Conservation (phyloP, 2,113 vertebrate genomes). For the Brachirus orientalis region DNA sequence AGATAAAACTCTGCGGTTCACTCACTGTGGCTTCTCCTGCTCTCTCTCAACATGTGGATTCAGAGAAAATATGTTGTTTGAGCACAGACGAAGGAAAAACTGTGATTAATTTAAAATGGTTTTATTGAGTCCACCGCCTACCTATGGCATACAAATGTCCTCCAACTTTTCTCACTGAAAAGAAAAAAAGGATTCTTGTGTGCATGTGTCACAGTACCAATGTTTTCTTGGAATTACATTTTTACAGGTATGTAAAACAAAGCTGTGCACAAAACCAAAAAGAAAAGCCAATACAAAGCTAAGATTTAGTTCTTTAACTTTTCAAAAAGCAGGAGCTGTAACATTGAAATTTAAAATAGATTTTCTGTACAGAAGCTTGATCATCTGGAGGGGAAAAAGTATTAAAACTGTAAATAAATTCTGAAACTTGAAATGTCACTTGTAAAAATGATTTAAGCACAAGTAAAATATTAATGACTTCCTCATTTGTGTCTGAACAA, state of each 20-base stretch:
- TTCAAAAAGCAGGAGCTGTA: no score
- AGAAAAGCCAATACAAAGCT: conserved; percentile 14
- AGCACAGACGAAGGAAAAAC: not conserved
- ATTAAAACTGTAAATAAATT: no score
- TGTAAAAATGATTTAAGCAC: not conserved
- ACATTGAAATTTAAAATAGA: no score
- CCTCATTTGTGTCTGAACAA: not conserved
- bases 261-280: conserved; percentile 41
- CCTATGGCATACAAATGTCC: conserved; percentile 63
- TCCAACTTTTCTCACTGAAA: conserved; percentile 59
- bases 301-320: conserved; percentile 20
- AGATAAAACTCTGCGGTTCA: no score
- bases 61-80: no score
- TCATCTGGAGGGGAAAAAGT: not conserved
- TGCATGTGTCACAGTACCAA: conserved; percentile 45
- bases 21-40: no score
- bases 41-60: no score
- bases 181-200: conserved; percentile 70
- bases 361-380: not conserved
- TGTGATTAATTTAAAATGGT: conserved; percentile 23
- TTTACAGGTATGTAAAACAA: conserved; percentile 39
- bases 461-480: not conserved
- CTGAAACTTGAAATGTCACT: not conserved
- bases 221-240: conserved; percentile 51
- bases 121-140: conserved; percentile 65